A percentile compares a stretch with the other conserved stretches of the same genome.
phyloP scores from a whole-genome alignment of 2,797 vertebrate species.

The Syngnathus acus region DNA sequence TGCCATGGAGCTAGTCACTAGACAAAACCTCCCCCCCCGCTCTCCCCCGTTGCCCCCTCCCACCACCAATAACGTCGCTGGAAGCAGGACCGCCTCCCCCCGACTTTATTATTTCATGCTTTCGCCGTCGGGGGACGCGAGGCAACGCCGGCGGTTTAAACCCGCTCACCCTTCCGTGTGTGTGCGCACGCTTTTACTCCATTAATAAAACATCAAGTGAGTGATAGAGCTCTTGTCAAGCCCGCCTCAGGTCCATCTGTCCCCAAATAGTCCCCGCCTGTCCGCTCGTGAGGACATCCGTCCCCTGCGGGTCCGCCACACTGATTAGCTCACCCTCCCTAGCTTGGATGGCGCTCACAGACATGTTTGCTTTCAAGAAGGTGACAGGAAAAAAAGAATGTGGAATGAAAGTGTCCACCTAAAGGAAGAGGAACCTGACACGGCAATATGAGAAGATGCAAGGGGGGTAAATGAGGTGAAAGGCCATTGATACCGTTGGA shows the following conservation, averaged over 20 bases:
- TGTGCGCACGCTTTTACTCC: constrained; percentile 50
- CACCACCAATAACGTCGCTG: constrained; percentile 16
- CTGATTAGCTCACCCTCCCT: background rate
- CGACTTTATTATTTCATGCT: constrained; percentile 41
- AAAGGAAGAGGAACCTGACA: background rate
- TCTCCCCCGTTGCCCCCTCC: constrained; percentile 12
- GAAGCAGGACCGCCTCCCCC: constrained; percentile 6
- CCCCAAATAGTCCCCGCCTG: constrained; percentile 11
- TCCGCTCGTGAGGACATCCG: constrained; percentile 4
- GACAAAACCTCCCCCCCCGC: constrained; percentile 17
- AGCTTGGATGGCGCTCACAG: background rate
- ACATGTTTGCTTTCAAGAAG: background rate
- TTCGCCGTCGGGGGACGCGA: constrained; percentile 27
- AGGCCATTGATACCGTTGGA: background rate
- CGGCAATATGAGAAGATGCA: background rate
- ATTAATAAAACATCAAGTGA: constrained; percentile 69
- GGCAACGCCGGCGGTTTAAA: constrained; percentile 43
- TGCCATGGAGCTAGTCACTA: constrained; percentile 8
- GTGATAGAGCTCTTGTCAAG: constrained; percentile 35
- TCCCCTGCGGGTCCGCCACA: background rate
- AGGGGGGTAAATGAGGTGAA: background rate
- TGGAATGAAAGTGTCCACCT: background rate
- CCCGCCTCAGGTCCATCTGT: constrained; percentile 21
- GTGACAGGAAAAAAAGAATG: background rate
- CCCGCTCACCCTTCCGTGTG: constrained; percentile 39